A percentile compares a stretch with the other conserved stretches of the same genome.
Evolutionary conservation across 1,140 invertebrate species (phyloP).

Genomic region (Dendroctonus ponderosae): DNA sequence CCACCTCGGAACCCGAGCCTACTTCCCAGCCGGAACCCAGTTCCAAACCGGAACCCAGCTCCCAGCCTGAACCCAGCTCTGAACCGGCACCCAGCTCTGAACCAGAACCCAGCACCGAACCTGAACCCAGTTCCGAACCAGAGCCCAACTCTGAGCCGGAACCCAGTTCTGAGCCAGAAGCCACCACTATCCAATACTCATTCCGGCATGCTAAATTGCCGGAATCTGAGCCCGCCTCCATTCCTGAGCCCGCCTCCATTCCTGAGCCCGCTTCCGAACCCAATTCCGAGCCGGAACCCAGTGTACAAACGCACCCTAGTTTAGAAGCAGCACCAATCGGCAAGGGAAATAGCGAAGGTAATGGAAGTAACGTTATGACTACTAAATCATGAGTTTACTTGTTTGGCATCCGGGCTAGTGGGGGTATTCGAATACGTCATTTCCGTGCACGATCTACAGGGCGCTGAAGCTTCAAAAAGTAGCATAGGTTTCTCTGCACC

Average conservation of each 20-base stretch:
- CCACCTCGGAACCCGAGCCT: slow-evolving; percentile 48
- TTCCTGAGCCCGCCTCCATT: no score
- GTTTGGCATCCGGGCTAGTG: no score
- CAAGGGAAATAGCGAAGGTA: slow-evolving; percentile 35
- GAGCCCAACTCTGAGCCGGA: slow-evolving; percentile 50
- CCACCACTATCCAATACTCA: slow-evolving; percentile 52
- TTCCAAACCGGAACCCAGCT: slow-evolving; percentile 51
- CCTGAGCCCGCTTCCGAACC: slow-evolving; percentile 50
- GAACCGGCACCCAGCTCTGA: slow-evolving; percentile 47
- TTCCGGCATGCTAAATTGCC: slow-evolving; percentile 51
- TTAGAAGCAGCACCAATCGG: slow-evolving; percentile 44
- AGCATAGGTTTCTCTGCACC: no score
- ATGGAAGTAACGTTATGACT: slow-evolving; percentile 2
- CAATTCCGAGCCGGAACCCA: slow-evolving; percentile 46
- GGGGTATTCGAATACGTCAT: no score
- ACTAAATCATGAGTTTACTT: no score
- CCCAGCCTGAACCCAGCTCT: slow-evolving; percentile 45
- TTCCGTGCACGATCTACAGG: no score
- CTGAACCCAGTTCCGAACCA: slow-evolving; percentile 47
- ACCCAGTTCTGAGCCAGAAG: slow-evolving; percentile 50
- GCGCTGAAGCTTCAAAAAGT: no score
- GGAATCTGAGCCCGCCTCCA: slow-evolving; percentile 51
- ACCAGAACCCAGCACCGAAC: slow-evolving; percentile 49
- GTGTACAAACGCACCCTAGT: slow-evolving; percentile 46
- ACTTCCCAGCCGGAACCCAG: slow-evolving; percentile 49